A percentile compares a stretch with the other conserved stretches of the same genome.
These are phyloP conservation scores for Incurvaria masculella DNA, from an alignment of 2,888 invertebrate genomes.

Conservation along the genomic window DNA sequence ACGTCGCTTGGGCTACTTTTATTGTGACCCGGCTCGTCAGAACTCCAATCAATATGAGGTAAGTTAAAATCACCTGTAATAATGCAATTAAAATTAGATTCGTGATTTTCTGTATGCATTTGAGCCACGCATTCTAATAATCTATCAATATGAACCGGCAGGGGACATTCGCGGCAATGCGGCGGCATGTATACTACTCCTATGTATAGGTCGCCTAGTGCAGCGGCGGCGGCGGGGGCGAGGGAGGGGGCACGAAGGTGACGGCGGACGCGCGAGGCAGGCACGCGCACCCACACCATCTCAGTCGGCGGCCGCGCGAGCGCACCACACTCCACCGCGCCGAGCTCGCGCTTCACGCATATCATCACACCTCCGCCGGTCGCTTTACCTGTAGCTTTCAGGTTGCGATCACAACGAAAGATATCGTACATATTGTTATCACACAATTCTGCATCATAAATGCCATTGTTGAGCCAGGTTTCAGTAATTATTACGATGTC, in stretches of 20 bases:
- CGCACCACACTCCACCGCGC: background rate
- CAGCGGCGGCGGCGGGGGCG: background rate
- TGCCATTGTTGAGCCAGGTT: background rate
- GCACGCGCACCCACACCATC: too few species aligned
- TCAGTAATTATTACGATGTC: background rate
- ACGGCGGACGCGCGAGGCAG: too few species aligned
- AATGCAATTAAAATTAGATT: background rate
- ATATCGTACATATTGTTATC: background rate
- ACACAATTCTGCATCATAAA: background rate
- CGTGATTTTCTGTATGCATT: background rate
- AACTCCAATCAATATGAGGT: background rate
- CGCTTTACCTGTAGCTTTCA: background rate
- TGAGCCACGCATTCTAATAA: background rate
- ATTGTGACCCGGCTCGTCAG: background rate
- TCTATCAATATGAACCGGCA: background rate
- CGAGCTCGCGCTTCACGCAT: background rate
- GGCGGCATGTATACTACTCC: background rate
- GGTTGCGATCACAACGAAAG: background rate
- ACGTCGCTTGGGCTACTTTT: background rate
- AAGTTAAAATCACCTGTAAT: background rate
- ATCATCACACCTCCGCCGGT: background rate
- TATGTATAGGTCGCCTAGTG: background rate
- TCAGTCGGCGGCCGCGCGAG: too few species aligned
- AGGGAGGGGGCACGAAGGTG: too few species aligned
- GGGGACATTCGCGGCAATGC: background rate